Conservation (phyloP, 2,888 invertebrate genomes). For the Micoletzkya japonica region DNA sequence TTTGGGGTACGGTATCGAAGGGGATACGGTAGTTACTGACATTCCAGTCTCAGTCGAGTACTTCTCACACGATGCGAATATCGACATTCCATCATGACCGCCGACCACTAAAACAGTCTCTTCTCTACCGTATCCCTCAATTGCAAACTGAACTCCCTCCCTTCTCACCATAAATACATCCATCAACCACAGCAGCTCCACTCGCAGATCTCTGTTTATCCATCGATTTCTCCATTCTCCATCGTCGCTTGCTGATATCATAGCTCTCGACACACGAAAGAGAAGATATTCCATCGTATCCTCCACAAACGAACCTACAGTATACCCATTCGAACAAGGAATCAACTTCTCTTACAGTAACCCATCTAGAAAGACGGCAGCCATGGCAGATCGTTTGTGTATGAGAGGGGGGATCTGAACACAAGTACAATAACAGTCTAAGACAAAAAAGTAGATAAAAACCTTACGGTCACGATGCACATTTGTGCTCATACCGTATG, state of each 20-base stretch:
- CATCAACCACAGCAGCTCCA: constrained; percentile 66
- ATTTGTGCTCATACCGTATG: constrained; percentile 22
- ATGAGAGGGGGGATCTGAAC: constrained; percentile 46
- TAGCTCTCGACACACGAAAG: constrained; percentile 77
- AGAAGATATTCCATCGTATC: constrained; percentile 73
- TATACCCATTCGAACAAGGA: not conserved
- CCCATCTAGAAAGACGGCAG: constrained; percentile 37
- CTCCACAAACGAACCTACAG: constrained; percentile 52
- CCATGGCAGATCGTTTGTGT: constrained; percentile 54
- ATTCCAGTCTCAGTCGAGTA: constrained; percentile 77
- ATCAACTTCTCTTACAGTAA: constrained; percentile 31
- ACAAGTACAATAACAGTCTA: not conserved
- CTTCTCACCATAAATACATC: constrained; percentile 65
- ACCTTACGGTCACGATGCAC: not conserved
- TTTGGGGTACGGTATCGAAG: no score
- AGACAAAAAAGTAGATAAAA: not conserved
- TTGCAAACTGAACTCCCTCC: no score
- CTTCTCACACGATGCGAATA: constrained; percentile 73
- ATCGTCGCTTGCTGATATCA: constrained; percentile 1
- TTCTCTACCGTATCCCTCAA: not conserved
- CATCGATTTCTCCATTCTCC: constrained; percentile 66
- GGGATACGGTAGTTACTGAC: no score
- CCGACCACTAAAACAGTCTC: constrained; percentile 69
- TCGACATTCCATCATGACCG: constrained; percentile 84
- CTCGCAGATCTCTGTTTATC: constrained; percentile 67